These are phyloP conservation scores for Linurgus olivaceus DNA, from an alignment of 2,797 vertebrate genomes.

Conservation along the genomic window DNA sequence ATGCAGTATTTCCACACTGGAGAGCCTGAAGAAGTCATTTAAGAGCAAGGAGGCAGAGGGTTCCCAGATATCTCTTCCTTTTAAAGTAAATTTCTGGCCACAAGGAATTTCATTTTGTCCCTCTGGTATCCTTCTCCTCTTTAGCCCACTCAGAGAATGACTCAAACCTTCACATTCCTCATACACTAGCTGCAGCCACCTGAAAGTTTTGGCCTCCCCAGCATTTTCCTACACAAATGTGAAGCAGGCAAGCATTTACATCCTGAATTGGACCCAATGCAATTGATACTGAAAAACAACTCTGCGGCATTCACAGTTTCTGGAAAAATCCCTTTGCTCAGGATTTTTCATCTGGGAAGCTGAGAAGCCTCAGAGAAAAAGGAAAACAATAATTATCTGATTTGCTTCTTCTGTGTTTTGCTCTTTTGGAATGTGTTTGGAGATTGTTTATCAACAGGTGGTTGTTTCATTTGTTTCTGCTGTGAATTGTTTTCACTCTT, in stretches of 20 bases:
- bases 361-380: too few relatives aligned
- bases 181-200: not conserved
- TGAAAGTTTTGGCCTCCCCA: not conserved
- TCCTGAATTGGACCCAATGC: not conserved
- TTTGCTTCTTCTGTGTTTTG: too few relatives aligned
- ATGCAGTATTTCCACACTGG: not conserved
- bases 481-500: too few relatives aligned
- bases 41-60: not conserved
- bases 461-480: too few relatives aligned
- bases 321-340: too few relatives aligned
- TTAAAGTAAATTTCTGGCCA: not conserved
- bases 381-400: too few relatives aligned
- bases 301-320: too few relatives aligned
- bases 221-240: not conserved
- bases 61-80: not conserved
- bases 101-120: not conserved
- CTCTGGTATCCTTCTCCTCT: not conserved
- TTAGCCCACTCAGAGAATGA: not conserved
- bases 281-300: not conserved
- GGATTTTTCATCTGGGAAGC: too few relatives aligned
- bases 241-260: not conserved
- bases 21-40: not conserved
- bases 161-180: not conserved
- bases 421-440: too few relatives aligned
- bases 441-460: too few relatives aligned